These are phyloP conservation scores for Scrobipalpa costella DNA, from an alignment of 2,888 invertebrate species.

Conservation along the genomic window DNA sequence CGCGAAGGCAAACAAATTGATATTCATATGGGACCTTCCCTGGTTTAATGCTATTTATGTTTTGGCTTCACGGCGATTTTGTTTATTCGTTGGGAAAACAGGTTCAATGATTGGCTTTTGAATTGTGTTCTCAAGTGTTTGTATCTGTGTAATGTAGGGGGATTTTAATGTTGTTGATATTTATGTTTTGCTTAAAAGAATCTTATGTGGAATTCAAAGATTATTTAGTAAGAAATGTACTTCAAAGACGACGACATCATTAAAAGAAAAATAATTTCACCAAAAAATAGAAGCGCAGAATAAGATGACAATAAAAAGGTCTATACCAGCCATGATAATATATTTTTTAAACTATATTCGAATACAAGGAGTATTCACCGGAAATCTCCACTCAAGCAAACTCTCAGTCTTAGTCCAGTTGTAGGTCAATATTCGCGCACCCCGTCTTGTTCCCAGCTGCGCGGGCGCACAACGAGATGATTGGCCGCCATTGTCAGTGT, in stretches of 20 bases:
- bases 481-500: conserved; percentile 71
- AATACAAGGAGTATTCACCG: background rate
- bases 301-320: no score
- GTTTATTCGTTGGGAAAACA: conserved; percentile 44
- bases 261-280: no score
- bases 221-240: no score
- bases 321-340: no score
- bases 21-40: conserved; percentile 78
- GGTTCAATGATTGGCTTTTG: conserved; percentile 27
- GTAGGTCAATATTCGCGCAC: conserved; percentile 52
- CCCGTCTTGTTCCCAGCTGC: conserved; percentile 65
- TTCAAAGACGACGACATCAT: no score
- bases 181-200: background rate
- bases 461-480: conserved; percentile 69
- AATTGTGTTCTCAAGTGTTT: background rate
- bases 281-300: no score
- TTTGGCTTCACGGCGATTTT: conserved; percentile 47
- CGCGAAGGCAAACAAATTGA: conserved; percentile 77
- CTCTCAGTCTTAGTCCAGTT: conserved; percentile 20
- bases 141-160: background rate
- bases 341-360: no score
- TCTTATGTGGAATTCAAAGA: no score
- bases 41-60: conserved; percentile 66
- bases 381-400: conserved; percentile 21
- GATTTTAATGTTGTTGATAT: background rate